phyloP scores from a whole-genome alignment of 2,113 vertebrate species.

The Vulpes lagopus region DNA sequence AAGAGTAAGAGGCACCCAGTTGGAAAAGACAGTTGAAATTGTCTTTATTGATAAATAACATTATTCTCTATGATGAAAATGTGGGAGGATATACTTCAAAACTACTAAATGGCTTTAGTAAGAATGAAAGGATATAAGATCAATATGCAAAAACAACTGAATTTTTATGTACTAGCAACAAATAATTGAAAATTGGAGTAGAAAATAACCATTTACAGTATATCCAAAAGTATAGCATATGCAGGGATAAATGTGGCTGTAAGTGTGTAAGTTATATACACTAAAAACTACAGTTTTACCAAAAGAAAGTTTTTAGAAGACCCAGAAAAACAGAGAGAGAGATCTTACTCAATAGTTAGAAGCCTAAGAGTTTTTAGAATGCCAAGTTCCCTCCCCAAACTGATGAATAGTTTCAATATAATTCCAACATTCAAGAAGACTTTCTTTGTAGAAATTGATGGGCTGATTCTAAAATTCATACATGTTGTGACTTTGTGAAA shows the following conservation, averaged over 20 bases:
- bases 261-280: neutral
- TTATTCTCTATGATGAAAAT: neutral
- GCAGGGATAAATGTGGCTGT: neutral
- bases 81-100: neutral
- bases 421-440: neutral
- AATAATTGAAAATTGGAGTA: conserved; percentile 17
- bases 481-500: neutral
- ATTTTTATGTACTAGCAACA: neutral
- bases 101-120: neutral
- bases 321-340: neutral
- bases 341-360: neutral
- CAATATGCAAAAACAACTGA: neutral
- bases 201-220: neutral
- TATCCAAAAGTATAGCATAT: neutral
- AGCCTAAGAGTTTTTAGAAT: neutral
- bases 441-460: neutral
- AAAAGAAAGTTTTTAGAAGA: neutral
- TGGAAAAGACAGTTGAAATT: neutral
- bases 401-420: neutral
- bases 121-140: neutral
- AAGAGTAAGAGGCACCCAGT: neutral
- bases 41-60: neutral
- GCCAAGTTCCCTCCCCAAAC: neutral
- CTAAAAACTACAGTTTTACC: neutral
- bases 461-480: neutral